These are phyloP conservation scores for Phortica variegata DNA, from an alignment of 1,140 invertebrate species.

Conservation along the genomic window DNA sequence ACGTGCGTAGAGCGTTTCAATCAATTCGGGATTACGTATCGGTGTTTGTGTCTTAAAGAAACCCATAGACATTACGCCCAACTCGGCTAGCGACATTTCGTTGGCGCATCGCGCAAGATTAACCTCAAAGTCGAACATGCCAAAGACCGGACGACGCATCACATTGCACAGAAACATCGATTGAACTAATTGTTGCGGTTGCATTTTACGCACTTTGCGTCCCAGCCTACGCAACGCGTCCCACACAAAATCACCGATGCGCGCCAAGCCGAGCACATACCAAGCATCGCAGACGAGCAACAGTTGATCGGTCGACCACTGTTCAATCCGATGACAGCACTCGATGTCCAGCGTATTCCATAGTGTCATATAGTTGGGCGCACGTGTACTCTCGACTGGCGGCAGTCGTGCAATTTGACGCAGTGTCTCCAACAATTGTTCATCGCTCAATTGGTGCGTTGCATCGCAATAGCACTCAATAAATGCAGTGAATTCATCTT, in stretches of 20 bases:
- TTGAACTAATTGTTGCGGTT: conserved; percentile 60
- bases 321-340: conserved; percentile 54
- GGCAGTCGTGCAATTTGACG: conserved; percentile 50
- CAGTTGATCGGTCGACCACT: conserved; percentile 53
- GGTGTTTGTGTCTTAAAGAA: conserved; percentile 64
- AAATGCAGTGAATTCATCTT: conserved; percentile 52
- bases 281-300: conserved; percentile 60
- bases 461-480: conserved; percentile 54
- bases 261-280: conserved; percentile 56
- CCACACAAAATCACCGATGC: conserved; percentile 56
- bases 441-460: conserved; percentile 54
- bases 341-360: conserved; percentile 62
- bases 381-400: conserved; percentile 30
- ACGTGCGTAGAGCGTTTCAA: conserved; percentile 56
- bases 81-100: conserved; percentile 60
- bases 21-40: conserved; percentile 58
- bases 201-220: conserved; percentile 56
- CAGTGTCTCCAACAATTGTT: conserved; percentile 55
- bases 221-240: conserved; percentile 58
- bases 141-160: conserved; percentile 48
- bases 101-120: conserved; percentile 55
- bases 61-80: conserved; percentile 62
- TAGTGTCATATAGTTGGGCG: conserved; percentile 59
- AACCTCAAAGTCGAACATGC: conserved; percentile 63
- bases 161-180: conserved; percentile 62